Percentiles rank a stretch among this genome's conserved stretches.
These are phyloP conservation scores for Cynopterus sphinx DNA, from an alignment of 2,797 vertebrate genomes.

Conservation along the genomic window DNA sequence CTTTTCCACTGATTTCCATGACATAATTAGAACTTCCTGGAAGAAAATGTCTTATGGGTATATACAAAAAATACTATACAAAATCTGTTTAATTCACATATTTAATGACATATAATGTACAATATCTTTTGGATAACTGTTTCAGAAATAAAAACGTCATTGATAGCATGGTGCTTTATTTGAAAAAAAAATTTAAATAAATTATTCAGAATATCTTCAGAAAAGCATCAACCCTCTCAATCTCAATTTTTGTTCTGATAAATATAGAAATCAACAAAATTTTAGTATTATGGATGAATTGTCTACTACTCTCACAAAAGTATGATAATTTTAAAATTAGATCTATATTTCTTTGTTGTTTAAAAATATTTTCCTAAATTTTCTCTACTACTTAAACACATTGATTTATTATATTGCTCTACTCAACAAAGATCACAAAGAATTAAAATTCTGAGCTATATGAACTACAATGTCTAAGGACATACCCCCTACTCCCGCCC, in stretches of 20 bases:
- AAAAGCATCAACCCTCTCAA: background rate
- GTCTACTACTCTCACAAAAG: background rate
- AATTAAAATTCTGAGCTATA: background rate
- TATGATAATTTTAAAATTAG: background rate
- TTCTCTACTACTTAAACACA: background rate
- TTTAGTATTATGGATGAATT: background rate
- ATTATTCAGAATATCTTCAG: background rate
- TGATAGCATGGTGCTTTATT: background rate
- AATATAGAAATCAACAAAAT: background rate
- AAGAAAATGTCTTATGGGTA: background rate
- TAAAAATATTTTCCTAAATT: background rate
- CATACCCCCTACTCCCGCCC: fast-evolving
- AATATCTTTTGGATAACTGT: background rate
- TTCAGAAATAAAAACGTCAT: background rate
- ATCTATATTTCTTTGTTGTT: background rate
- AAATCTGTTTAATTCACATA: background rate
- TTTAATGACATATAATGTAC: background rate
- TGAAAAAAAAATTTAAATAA: background rate
- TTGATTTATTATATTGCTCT: background rate
- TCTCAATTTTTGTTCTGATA: background rate
- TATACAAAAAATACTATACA: background rate
- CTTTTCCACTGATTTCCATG: background rate
- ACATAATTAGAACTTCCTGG: constrained; percentile 14
- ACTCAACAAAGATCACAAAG: background rate
- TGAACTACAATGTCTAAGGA: background rate